Evolutionary conservation across 2,888 invertebrate species (phyloP).

Genomic region (Caenorhabditis plicata): DNA sequence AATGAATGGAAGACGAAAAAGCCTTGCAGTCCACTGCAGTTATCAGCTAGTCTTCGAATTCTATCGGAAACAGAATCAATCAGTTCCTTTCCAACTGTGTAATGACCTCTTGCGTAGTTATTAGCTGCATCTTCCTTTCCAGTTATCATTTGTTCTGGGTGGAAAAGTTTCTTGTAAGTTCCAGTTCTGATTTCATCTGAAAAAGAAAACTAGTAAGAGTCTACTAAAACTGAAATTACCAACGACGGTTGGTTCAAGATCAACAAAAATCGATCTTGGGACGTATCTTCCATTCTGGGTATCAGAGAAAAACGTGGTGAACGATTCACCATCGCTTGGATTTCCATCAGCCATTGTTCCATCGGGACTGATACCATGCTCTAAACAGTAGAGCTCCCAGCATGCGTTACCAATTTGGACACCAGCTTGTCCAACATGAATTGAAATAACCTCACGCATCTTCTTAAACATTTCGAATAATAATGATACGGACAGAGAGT

Average conservation of each 20-base stretch:
- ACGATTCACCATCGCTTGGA: slow-evolving; percentile 75
- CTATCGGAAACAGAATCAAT: slow-evolving; percentile 73
- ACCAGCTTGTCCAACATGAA: slow-evolving; percentile 62
- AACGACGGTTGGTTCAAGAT: slow-evolving; percentile 59
- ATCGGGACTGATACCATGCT: slow-evolving; percentile 70
- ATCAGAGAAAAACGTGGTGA: slow-evolving; percentile 82
- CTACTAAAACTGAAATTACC: slow-evolving; percentile 30
- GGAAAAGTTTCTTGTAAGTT: slow-evolving; percentile 72
- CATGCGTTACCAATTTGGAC: slow-evolving; percentile 69
- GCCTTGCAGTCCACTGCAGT: slow-evolving; percentile 78
- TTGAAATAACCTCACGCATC: slow-evolving; percentile 58
- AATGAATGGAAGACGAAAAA: slow-evolving; percentile 78
- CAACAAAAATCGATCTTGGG: slow-evolving; percentile 57
- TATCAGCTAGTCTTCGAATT: slow-evolving; percentile 71
- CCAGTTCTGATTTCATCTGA: slow-evolving; percentile 81
- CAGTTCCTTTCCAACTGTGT: slow-evolving; percentile 77
- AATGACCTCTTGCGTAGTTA: slow-evolving; percentile 95
- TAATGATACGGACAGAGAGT: too few relatives aligned
- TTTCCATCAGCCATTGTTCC: slow-evolving; percentile 58
- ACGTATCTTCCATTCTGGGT: slow-evolving; percentile 72
- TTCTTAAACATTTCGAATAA: too few relatives aligned
- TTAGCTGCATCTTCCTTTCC: slow-evolving; percentile 96
- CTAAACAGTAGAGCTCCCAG: slow-evolving; percentile 72
- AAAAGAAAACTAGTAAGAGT: slow-evolving; percentile 7
- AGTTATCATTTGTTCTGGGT: slow-evolving; percentile 87